Evolutionary conservation across 2,888 invertebrate species (phyloP).

Genomic region (Tiliacea citrago): DNA sequence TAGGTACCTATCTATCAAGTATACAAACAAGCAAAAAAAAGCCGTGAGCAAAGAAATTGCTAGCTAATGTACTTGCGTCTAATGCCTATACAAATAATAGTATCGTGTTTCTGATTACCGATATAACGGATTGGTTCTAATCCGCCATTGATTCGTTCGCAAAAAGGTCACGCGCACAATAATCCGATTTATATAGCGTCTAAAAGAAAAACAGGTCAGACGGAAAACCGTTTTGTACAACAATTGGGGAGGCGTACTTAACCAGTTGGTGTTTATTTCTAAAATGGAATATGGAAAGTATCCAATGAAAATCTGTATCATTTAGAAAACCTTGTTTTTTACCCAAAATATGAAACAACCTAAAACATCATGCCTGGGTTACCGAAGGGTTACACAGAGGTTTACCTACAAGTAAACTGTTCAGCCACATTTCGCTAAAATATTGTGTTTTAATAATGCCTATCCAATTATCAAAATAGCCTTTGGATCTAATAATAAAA

Average conservation of each 20-base stretch:
- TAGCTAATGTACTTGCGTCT: constrained; percentile 12
- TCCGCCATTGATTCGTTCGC: constrained; percentile 54
- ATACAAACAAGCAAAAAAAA: constrained; percentile 1
- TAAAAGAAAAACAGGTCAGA: constrained; percentile 52
- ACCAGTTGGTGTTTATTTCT: background rate
- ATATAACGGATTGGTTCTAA: constrained; percentile 57
- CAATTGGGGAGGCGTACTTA: background rate
- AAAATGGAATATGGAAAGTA: too few relatives aligned
- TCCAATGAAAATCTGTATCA: too few relatives aligned
- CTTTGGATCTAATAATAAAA: too few relatives aligned
- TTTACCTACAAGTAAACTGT: too few relatives aligned
- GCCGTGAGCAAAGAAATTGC: constrained; percentile 1
- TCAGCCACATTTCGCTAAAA: too few relatives aligned
- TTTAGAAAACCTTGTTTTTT: too few relatives aligned
- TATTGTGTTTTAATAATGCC: too few relatives aligned
- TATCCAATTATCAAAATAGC: too few relatives aligned
- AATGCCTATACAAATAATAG: constrained; percentile 33
- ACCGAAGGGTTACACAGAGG: too few relatives aligned
- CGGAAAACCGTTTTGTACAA: constrained; percentile 31
- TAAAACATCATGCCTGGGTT: too few relatives aligned
- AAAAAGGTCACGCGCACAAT: constrained; percentile 57
- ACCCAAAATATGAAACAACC: too few relatives aligned
- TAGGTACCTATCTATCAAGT: background rate
- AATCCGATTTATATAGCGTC: constrained; percentile 56
- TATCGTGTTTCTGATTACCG: constrained; percentile 53